Evolutionary conservation across 2,888 invertebrate species (phyloP), one percentile per base, ranked within the genome.

Genomic region (Mellilla xanthometata): DNA sequence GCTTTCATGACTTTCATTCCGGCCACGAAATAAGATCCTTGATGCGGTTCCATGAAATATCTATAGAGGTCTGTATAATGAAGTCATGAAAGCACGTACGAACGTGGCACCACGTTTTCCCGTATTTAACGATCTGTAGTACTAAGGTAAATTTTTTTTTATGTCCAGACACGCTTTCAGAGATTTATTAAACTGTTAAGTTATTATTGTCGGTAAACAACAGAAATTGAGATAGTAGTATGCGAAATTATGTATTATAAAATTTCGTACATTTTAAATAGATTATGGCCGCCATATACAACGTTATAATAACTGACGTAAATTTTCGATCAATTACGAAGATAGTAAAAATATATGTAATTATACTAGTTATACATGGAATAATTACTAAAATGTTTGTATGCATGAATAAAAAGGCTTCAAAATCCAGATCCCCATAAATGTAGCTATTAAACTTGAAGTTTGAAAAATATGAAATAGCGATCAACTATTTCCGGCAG

Each of bases 21-120:
- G 30, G 39, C 24, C 12, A 29, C 26, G 39, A 15, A 39, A 29
- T 26, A 15, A 10, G 35, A n/a, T 36, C 39, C 39, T 39, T 13
- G 24, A 45, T 24, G 19, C n/a, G 15, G 12, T 45, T 46, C 35
- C 35, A 19, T 46, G 45, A 39, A 39, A 39, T 39, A 35, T 40
- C 39, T n/a, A n/a, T n/a, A 30, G 15, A 11, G 15, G 7, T 3
- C 10, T 9, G 28, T 32, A 28, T 44, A 15, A 32, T 15, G 38
- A 43, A 29, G 30, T 45, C 12, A 45, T 39, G 39, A 34, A 39
- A 34, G 26, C 39, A 39, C 34, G 34, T 34, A 45, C 12, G 5
- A 19, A 13, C 32, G 27, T 38, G 32, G 28, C 22, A 8, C 22
- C 13, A 32, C 32, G n/a, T 43, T 43, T 31, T 12, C 42, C 35